A percentile compares a stretch with the other conserved stretches of the same genome.
phyloP scores from a whole-genome alignment of 2,113 vertebrate species.

The Nothocercus nigrocapillus region DNA sequence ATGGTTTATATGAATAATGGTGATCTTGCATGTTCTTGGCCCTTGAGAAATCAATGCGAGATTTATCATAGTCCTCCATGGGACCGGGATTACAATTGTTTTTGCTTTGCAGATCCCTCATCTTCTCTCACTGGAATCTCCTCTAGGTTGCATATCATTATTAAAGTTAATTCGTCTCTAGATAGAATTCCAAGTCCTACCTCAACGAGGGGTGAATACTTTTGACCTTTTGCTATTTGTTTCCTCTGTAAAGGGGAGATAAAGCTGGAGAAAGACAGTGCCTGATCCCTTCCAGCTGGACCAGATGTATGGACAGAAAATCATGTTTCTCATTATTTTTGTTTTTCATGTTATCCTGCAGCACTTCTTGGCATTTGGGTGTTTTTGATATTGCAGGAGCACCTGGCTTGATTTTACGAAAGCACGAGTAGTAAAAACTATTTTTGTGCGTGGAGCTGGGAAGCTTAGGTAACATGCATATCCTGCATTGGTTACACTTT shows the following conservation, averaged over 20 bases:
- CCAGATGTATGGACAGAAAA: conserved; percentile 58
- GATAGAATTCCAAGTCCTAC: conserved; percentile 35
- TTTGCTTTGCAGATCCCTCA: conserved; percentile 21
- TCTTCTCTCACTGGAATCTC: conserved; percentile 22
- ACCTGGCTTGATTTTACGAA: conserved; percentile 56
- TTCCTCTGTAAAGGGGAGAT: conserved; percentile 30
- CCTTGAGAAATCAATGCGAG: conserved; percentile 19
- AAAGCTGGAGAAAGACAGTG: conserved; percentile 43
- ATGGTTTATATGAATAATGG: not conserved
- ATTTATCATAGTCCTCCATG: not conserved
- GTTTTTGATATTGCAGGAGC: conserved; percentile 1
- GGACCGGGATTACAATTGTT: conserved; percentile 27
- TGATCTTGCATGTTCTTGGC: not conserved
- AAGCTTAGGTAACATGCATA: not conserved
- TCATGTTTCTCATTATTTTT: conserved; percentile 64
- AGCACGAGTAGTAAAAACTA: conserved; percentile 30
- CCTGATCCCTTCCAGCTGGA: conserved; percentile 61
- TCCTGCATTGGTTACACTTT: not conserved
- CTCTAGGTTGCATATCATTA: not conserved
- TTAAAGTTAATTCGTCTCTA: conserved; percentile 2
- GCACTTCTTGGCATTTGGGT: conserved; percentile 39
- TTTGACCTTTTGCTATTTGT: conserved; percentile 55
- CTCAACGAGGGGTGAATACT: conserved; percentile 40
- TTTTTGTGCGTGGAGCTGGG: not conserved
- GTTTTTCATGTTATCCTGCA: conserved; percentile 15